Conservation (phyloP, 2,113 vertebrate genomes). For the Morphnarchus princeps region DNA sequence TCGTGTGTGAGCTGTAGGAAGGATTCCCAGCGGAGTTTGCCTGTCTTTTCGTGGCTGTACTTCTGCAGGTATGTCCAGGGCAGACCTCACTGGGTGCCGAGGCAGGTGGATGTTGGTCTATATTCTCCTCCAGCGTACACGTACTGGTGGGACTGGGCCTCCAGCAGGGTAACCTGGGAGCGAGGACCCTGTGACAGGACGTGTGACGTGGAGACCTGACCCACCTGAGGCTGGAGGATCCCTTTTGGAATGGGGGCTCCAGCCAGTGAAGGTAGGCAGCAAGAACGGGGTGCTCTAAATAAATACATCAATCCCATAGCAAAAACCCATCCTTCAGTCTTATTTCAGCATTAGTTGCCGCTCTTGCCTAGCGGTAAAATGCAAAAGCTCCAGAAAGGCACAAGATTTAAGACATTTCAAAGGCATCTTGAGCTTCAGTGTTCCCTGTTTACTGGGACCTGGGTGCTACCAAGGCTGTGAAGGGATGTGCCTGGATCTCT, state of each 20-base stretch:
- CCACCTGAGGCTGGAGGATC: not conserved
- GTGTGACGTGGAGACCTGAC: not conserved
- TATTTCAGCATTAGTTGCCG: not conserved
- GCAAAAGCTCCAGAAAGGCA: not conserved
- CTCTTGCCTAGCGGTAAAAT: fast-evolving
- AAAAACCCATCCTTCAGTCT: not conserved
- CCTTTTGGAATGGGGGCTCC: not conserved
- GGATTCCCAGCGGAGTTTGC: not conserved
- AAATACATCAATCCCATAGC: not conserved
- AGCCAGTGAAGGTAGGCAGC: not conserved
- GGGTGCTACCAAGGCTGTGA: not conserved
- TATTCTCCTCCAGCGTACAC: not conserved
- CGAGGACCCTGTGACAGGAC: not conserved
- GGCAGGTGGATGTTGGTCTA: not conserved
- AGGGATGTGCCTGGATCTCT: not conserved
- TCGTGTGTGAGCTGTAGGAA: fast-evolving
- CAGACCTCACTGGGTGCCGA: not conserved
- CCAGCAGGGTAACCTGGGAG: not conserved
- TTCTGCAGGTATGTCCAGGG: too few species aligned
- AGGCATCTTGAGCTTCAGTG: not conserved
- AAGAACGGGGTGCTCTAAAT: not conserved
- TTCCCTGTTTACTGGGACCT: not conserved
- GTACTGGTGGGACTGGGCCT: not conserved
- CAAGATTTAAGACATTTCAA: not conserved
- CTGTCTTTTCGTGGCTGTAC: fast-evolving